A percentile compares a stretch with the other conserved stretches of the same genome.
Conservation (phyloP, 1,140 invertebrate species). For the Medauroidea extradentata region DNA sequence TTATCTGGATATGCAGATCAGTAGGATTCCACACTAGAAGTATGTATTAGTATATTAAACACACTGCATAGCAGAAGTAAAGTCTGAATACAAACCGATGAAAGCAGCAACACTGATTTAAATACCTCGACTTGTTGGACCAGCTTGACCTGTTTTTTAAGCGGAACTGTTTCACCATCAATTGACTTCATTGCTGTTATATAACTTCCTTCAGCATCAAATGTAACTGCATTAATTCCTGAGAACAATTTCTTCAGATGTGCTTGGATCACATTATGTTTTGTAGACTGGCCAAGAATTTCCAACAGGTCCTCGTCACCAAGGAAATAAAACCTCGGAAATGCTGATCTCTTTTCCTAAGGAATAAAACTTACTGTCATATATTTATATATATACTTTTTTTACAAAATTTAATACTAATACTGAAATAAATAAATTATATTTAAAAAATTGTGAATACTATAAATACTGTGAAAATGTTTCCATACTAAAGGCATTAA, state of each 20-base stretch:
- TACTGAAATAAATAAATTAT: no score
- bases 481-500: no score
- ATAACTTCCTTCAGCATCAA: constrained; percentile 55
- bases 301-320: constrained; percentile 96
- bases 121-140: constrained; percentile 75
- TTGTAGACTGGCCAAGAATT: constrained; percentile 84
- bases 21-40: no score
- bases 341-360: constrained; percentile 87
- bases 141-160: constrained; percentile 72
- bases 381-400: no score
- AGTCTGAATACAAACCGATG: no score
- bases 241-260: constrained; percentile 95
- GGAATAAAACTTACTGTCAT: constrained; percentile 34
- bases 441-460: no score
- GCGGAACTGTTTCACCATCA: constrained; percentile 77
- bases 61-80: no score
- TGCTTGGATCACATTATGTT: constrained; percentile 80
- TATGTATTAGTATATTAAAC: no score
- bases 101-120: no score
- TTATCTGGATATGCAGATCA: no score
- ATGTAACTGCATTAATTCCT: constrained; percentile 75
- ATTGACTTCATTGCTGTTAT: constrained; percentile 74
- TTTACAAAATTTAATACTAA: no score
- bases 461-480: no score
- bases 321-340: constrained; percentile 94